Conservation (phyloP, 2,113 vertebrate genomes). For the Beaufortia kweichowensis region DNA sequence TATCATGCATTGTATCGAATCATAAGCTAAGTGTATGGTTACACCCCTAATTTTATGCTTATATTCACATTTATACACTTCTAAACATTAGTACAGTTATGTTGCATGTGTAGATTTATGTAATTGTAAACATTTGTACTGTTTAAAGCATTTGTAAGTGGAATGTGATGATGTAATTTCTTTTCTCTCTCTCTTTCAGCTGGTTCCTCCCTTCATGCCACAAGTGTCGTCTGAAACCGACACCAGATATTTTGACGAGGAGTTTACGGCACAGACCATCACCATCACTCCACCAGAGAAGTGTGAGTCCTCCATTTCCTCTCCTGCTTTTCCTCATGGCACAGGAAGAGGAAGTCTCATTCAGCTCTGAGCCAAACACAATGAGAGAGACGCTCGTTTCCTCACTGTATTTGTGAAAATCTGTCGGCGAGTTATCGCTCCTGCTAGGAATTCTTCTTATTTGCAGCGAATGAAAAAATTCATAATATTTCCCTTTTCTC, state of each 20-base stretch:
- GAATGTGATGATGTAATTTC: not conserved
- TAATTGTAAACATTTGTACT: not conserved
- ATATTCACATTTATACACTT: too few species aligned
- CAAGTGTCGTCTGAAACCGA: conserved; percentile 77
- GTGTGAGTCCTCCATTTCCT: conserved; percentile 19
- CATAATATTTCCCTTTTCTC: conserved; percentile 34
- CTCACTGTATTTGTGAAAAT: conserved; percentile 13
- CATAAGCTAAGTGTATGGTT: too few species aligned
- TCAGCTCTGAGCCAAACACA: not conserved
- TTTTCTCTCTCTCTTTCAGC: conserved; percentile 57
- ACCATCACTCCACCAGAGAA: conserved; percentile 77
- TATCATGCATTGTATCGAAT: too few species aligned
- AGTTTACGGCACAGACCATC: conserved; percentile 81
- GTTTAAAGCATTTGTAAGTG: not conserved
- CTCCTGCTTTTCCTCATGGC: not conserved
- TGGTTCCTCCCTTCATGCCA: conserved; percentile 74
- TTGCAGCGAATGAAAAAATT: not conserved
- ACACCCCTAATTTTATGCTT: too few species aligned
- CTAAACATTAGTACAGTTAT: too few species aligned
- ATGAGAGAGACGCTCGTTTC: not conserved
- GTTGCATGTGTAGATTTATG: too few species aligned
- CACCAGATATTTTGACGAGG: conserved; percentile 80
- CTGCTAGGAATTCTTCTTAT: not conserved
- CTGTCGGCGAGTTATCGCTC: not conserved
- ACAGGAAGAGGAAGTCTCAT: conserved; percentile 10